phyloP scores from a whole-genome alignment of 2,888 invertebrate genomes.

The Watsonalla cultraria region DNA sequence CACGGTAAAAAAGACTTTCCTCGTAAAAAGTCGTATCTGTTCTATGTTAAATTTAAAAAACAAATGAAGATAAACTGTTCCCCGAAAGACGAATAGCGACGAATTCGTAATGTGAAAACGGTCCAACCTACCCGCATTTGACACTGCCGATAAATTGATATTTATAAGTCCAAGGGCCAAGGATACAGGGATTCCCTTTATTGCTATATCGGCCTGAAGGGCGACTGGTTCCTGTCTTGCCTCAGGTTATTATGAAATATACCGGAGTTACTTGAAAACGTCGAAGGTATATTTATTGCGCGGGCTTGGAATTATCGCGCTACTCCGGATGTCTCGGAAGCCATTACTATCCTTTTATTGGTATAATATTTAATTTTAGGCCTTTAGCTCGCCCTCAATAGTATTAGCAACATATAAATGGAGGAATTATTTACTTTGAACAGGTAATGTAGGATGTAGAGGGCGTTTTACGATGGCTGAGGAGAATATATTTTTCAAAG shows the following conservation, averaged over 20 bases:
- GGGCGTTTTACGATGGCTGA: background rate
- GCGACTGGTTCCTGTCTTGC: constrained; percentile 68
- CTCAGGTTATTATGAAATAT: constrained; percentile 74
- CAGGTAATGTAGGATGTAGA: constrained; percentile 14
- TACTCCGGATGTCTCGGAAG: constrained; percentile 65
- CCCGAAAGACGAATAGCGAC: constrained; percentile 51
- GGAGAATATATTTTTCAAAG: background rate
- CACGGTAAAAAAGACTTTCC: background rate
- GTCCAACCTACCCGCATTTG: constrained; percentile 66
- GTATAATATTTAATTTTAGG: constrained; percentile 78
- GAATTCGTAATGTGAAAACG: constrained; percentile 69
- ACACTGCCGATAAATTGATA: constrained; percentile 76
- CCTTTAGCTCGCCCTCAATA: constrained; percentile 54
- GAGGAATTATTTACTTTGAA: constrained; percentile 56
- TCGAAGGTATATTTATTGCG: constrained; percentile 76
- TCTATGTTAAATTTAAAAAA: constrained; percentile 37
- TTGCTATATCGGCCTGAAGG: constrained; percentile 63
- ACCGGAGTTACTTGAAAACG: constrained; percentile 69
- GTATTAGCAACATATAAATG: constrained; percentile 64
- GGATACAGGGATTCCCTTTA: constrained; percentile 76
- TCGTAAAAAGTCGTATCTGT: background rate
- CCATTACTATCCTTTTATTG: constrained; percentile 77
- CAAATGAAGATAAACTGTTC: constrained; percentile 51
- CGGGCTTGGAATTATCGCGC: constrained; percentile 67
- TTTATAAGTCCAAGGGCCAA: constrained; percentile 75